Percentiles rank a stretch among this genome's conserved stretches.
Conservation (phyloP, 2,888 invertebrate species). For the Cheilosia urbana region DNA sequence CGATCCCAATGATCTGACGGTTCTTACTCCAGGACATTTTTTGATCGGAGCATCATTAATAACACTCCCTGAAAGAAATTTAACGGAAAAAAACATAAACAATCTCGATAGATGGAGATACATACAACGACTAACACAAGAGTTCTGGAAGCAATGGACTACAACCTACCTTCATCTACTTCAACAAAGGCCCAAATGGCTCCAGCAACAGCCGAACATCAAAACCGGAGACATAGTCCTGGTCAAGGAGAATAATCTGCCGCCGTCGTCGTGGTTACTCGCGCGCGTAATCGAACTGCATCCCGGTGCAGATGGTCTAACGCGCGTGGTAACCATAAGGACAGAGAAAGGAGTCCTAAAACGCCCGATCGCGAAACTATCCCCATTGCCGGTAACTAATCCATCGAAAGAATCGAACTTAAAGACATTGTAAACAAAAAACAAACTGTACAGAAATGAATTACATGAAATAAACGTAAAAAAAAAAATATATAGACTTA, state of each 20-base stretch:
- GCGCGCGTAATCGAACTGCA: neutral
- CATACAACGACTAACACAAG: neutral
- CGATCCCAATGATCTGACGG: neutral
- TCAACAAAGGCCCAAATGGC: constrained; percentile 1
- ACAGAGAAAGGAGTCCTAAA: neutral
- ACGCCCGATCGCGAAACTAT: neutral
- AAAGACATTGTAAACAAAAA: neutral
- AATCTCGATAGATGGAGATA: neutral
- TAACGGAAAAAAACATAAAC: neutral
- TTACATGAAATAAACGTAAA: no score
- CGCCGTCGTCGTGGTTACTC: constrained; percentile 14
- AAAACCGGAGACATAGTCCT: constrained; percentile 23
- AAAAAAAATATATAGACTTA: no score
- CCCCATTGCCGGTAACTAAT: neutral
- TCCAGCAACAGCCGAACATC: neutral
- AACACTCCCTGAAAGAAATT: neutral
- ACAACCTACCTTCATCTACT: neutral
- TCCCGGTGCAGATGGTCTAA: neutral
- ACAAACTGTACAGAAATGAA: neutral
- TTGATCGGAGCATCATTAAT: neutral
- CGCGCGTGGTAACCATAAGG: neutral
- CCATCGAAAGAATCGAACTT: neutral
- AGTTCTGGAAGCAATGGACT: no score
- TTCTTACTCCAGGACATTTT: neutral
- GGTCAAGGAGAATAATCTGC: constrained; percentile 21